Base-by-base conservation (phyloP, 2,113 vertebrate genomes). In the Neofelis nebulosa region DNA sequence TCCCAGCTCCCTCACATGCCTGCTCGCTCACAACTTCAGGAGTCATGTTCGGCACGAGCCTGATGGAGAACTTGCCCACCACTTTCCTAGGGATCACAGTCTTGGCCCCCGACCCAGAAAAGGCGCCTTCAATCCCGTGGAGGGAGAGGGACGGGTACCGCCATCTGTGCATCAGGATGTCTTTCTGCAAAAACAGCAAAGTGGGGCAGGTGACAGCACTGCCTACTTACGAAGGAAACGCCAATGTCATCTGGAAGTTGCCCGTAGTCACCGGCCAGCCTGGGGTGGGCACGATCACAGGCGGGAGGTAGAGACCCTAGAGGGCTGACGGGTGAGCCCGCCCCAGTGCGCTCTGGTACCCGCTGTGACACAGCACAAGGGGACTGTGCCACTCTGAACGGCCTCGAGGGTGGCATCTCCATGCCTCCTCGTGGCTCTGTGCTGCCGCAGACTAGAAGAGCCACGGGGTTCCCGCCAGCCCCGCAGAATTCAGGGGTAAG, bases 111-210 rank as follows among this genome's bases (percentile, higher is more conserved):
- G 99, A 80, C 16, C 99, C 99, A 12, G 99, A 98, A 97, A 99
- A 99, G 50, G 99, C 99, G 3, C 99, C 99, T 98, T 99, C 99
- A 6, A 99, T 99, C n/a, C 99, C 99, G 4, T 99, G 99, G 14
- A 99, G 99, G 33, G 99, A 99, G 16, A 99, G 99, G n/a, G 99
- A 99, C 0, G 99, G 99, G 87, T 98, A 99, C 38, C 99, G 98
- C 99, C 99, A 99, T 11, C 99, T 99, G 83, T 99, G 99, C 99
- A 99, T 99, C 76, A 99, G 98, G 96, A 99, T 98, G 52, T 99
- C 74, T 10, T 99, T 99, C 99, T 99, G 95, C 8, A 97, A 52
- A 86, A 25, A 15, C 18, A 27, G 93, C 15, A 52, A 29, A 38
- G 13, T 0, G 8, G 45, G 29, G 78, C 9, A 48, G 66, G 31